These are phyloP conservation scores for Luperina nickerlii DNA, from an alignment of 2,888 invertebrate genomes.

Conservation along the genomic window DNA sequence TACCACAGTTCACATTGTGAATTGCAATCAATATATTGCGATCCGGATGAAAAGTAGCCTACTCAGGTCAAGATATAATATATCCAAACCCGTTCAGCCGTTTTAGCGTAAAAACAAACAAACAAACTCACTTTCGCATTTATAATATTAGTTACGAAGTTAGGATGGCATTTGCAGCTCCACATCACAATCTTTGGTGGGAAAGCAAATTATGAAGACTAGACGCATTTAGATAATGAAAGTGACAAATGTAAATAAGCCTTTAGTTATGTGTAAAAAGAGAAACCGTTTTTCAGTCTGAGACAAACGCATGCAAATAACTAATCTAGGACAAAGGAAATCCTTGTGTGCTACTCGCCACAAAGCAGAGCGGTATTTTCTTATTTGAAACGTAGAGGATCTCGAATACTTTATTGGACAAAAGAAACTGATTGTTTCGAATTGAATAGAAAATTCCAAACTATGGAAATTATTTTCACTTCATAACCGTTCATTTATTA, in stretches of 20 bases:
- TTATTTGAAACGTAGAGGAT: conserved; percentile 6
- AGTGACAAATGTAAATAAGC: conserved; percentile 17
- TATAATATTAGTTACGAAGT: too few species aligned
- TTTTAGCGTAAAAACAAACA: background rate
- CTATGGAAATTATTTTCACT: background rate
- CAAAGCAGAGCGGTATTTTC: conserved; percentile 10
- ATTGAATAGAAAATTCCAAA: conserved; percentile 12
- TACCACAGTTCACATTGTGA: background rate
- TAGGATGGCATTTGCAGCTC: background rate
- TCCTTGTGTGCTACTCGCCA: conserved; percentile 20
- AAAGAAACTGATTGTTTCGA: conserved; percentile 17
- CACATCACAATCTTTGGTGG: background rate
- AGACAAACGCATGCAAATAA: conserved; percentile 41
- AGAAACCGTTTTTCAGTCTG: conserved; percentile 29
- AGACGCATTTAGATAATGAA: background rate
- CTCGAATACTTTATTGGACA: conserved; percentile 15
- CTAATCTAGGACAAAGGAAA: conserved; percentile 46
- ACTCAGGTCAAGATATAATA: background rate
- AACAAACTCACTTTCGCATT: background rate
- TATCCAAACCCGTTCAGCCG: background rate
- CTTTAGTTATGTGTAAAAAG: conserved; percentile 19
- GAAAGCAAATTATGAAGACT: background rate
- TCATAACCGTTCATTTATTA: background rate
- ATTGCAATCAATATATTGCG: background rate
- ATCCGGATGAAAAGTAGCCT: background rate